These are phyloP conservation scores for Setophaga coronata DNA, from an alignment of 2,113 vertebrate species.

Conservation along the genomic window DNA sequence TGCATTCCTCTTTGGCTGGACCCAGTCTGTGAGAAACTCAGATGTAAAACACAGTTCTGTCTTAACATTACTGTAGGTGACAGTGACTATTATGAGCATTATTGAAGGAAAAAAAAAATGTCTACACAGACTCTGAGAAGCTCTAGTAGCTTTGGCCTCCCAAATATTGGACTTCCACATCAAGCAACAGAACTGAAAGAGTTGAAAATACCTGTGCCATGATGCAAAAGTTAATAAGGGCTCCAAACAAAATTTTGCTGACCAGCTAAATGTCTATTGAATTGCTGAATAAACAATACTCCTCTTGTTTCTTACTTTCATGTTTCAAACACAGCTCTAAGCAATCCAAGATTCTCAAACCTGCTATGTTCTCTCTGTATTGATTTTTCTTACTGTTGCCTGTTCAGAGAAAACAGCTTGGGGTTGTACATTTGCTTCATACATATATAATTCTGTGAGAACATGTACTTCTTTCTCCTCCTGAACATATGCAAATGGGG, in stretches of 20 bases:
- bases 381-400: not conserved
- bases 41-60: not conserved
- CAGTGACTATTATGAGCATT: not conserved
- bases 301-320: not conserved
- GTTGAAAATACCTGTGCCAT: not conserved
- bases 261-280: not conserved
- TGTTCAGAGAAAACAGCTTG: not conserved
- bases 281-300: not conserved
- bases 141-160: not conserved
- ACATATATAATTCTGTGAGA: not conserved
- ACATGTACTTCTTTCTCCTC: not conserved
- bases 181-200: not conserved
- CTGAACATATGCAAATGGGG: not conserved
- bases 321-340: not conserved
- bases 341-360: not conserved
- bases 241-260: not conserved
- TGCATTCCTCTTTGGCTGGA: not conserved
- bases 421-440: not conserved
- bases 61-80: not conserved
- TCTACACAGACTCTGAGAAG: not conserved
- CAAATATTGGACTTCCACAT: not conserved
- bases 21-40: not conserved
- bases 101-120: not conserved
- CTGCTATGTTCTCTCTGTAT: not conserved
- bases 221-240: not conserved